Evolutionary conservation across 2,797 vertebrate genomes (phyloP).

Genomic region (Poeciliopsis turneri): DNA sequence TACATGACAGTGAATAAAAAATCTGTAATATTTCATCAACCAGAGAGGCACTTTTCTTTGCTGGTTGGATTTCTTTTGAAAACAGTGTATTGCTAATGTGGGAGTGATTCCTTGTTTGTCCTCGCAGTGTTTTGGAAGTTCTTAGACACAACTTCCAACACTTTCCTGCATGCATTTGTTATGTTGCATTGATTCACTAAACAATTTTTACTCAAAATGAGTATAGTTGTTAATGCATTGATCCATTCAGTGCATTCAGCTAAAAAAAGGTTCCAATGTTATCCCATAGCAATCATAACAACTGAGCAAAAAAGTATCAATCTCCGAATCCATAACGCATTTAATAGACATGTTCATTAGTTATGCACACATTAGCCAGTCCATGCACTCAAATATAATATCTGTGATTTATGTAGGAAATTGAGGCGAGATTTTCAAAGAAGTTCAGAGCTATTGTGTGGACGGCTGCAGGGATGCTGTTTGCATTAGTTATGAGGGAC

Average conservation of each 20-base stretch:
- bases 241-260: too few relatives aligned
- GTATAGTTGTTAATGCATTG: neutral
- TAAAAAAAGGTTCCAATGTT: neutral
- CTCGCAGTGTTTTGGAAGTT: neutral
- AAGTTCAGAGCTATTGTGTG: neutral
- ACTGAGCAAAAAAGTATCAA: neutral
- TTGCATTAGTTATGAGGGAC: neutral
- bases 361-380: constrained; percentile 12
- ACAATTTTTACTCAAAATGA: neutral
- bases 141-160: neutral
- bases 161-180: neutral
- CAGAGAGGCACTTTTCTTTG: neutral
- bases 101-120: neutral
- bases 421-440: neutral
- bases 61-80: neutral
- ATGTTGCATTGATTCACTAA: neutral
- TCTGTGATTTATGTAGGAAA: neutral
- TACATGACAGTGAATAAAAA: neutral
- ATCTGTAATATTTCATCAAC: neutral
- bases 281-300: neutral
- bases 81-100: neutral
- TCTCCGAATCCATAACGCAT: neutral
- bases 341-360: constrained; percentile 8
- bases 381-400: neutral
- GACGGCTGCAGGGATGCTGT: neutral